Conservation (phyloP, 2,888 invertebrate genomes). For the Pyrrhia umbra region DNA sequence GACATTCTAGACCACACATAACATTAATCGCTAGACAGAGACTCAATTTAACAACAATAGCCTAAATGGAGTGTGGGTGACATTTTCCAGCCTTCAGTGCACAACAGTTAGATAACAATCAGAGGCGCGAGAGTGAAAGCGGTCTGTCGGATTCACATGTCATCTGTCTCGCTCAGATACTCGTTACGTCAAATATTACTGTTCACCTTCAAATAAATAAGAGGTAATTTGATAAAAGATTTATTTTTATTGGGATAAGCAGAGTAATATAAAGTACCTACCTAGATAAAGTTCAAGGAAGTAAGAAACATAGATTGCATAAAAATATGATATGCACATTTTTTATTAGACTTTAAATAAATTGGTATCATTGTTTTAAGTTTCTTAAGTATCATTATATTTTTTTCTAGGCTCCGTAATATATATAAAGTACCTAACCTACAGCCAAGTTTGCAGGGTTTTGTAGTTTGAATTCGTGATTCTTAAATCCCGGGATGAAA, state of each 20-base stretch:
- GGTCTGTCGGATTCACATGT: conserved; percentile 84
- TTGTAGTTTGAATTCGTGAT: too few species aligned
- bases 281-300: neutral
- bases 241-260: neutral
- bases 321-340: neutral
- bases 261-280: neutral
- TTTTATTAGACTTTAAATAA: neutral
- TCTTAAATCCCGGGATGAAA: too few species aligned
- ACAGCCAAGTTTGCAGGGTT: too few species aligned
- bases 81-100: conserved; percentile 55
- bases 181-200: conserved; percentile 71
- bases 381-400: too few species aligned
- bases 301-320: neutral
- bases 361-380: too few species aligned
- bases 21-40: conserved; percentile 9
- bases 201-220: conserved; percentile 52
- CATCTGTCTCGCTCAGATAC: conserved; percentile 67
- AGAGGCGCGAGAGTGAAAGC: conserved; percentile 85
- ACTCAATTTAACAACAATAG: conserved; percentile 46
- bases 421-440: too few species aligned
- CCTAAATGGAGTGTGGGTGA: conserved; percentile 56
- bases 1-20: conserved; percentile 6
- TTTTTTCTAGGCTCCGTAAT: too few species aligned
- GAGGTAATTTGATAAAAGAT: conserved; percentile 32
- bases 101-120: conserved; percentile 82